Conservation (phyloP, 2,797 vertebrate genomes). For the Halcyon leucocephala region DNA sequence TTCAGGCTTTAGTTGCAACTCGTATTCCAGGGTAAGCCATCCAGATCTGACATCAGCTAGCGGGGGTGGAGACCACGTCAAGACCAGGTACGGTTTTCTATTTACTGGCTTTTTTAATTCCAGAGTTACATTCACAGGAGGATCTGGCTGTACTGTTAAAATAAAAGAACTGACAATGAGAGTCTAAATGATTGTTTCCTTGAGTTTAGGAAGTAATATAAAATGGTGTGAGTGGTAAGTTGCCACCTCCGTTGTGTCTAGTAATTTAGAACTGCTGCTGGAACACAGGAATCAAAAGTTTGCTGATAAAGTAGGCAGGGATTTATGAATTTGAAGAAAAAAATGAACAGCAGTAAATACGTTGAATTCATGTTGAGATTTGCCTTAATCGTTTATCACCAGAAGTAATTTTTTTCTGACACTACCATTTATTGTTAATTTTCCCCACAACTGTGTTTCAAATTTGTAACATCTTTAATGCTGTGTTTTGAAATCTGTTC, state of each 20-base stretch:
- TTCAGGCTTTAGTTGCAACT: constrained; percentile 86
- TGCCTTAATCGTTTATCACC: not conserved
- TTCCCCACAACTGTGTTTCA: not conserved
- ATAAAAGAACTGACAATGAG: constrained; percentile 3
- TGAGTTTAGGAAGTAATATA: not conserved
- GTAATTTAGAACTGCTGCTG: not conserved
- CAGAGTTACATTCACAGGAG: constrained; percentile 87
- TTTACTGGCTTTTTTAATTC: constrained; percentile 77
- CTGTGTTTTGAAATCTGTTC: not conserved
- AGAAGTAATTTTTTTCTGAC: not conserved
- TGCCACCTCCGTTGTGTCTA: not conserved
- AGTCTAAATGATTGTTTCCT: not conserved
- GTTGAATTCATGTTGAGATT: not conserved
- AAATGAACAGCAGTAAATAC: not conserved
- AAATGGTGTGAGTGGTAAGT: not conserved
- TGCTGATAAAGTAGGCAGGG: not conserved
- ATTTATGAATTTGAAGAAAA: not conserved
- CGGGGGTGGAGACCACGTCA: constrained; percentile 88
- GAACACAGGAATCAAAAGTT: not conserved
- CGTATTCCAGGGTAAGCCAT: constrained; percentile 93
- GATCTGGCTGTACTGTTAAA: constrained; percentile 89
- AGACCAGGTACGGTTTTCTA: constrained; percentile 81
- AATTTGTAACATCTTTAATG: not conserved
- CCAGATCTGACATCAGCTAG: constrained; percentile 89
- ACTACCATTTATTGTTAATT: not conserved